Percentiles rank a stretch among this genome's conserved stretches.
Conservation (phyloP, 2,797 vertebrate genomes). For the Argyrosomus regius region DNA sequence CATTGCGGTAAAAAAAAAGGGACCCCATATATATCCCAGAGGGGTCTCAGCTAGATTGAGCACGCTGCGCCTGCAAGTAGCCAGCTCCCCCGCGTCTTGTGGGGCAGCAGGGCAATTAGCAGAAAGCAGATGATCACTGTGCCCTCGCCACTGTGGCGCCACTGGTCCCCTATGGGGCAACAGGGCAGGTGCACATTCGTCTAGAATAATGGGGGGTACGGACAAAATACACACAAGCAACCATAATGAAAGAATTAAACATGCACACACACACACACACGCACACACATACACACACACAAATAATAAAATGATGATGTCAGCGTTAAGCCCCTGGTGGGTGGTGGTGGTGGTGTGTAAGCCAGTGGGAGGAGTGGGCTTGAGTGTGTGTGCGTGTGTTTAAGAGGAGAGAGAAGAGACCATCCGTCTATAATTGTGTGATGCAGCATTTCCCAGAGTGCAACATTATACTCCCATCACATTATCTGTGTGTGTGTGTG, state of each 20-base stretch:
- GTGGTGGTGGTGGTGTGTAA: conserved; percentile 61
- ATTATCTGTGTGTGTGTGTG: conserved; percentile 61
- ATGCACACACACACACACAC: conserved; percentile 32
- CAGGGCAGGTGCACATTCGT: conserved; percentile 85
- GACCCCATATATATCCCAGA: conserved; percentile 37
- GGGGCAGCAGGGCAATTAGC: conserved; percentile 86
- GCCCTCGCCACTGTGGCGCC: conserved; percentile 85
- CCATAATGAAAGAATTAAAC: conserved; percentile 37
- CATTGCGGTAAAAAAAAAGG: conserved; percentile 23
- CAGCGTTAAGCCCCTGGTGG: conserved; percentile 83
- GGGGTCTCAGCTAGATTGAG: conserved; percentile 56
- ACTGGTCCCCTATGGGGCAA: conserved; percentile 80
- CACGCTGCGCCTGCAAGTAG: conserved; percentile 49
- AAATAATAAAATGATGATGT: conserved; percentile 88
- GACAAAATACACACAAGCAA: conserved; percentile 63
- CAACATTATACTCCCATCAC: conserved; percentile 81
- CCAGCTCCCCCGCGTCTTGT: conserved; percentile 72
- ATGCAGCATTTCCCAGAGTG: conserved; percentile 83
- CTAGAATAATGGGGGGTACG: conserved; percentile 79
- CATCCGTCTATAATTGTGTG: conserved; percentile 73
- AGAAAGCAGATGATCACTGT: conserved; percentile 84
- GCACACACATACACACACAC: conserved; percentile 63
- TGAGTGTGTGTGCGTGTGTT: conserved; percentile 48
- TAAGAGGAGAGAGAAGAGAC: conserved; percentile 45
- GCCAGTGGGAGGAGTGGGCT: conserved; percentile 48